These are phyloP conservation scores for Gerris lacustris DNA, from an alignment of 2,888 invertebrate species.

Conservation along the genomic window DNA sequence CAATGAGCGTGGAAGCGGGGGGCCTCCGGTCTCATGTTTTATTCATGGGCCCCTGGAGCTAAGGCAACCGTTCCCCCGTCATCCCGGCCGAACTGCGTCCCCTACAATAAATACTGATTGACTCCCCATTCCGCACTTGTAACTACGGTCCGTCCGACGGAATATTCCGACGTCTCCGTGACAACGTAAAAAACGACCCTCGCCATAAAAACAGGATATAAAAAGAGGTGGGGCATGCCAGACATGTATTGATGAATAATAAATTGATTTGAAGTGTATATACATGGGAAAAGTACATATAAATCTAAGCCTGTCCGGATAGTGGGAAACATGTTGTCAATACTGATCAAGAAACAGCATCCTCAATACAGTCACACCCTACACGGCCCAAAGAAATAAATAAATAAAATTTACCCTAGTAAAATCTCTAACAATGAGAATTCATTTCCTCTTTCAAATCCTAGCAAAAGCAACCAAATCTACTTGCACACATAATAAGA, in stretches of 20 bases:
- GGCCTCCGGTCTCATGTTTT: neutral
- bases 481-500: too few relatives aligned
- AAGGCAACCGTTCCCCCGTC: neutral
- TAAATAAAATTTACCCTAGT: too few relatives aligned
- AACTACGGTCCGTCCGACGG: neutral
- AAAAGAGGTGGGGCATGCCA: neutral
- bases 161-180: neutral
- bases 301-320: neutral
- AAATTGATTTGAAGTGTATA: neutral
- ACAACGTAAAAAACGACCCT: slow-evolving; percentile 2
- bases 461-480: too few relatives aligned
- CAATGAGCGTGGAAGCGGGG: neutral
- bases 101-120: slow-evolving; percentile 1
- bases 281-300: neutral
- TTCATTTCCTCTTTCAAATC: too few relatives aligned
- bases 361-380: too few relatives aligned
- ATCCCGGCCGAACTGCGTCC: neutral
- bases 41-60: neutral
- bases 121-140: neutral
- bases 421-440: too few relatives aligned
- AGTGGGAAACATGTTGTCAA: too few relatives aligned
- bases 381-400: too few relatives aligned
- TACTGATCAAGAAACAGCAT: too few relatives aligned
- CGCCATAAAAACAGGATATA: neutral
- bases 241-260: slow-evolving; percentile 2